phyloP scores from a whole-genome alignment of 2,797 vertebrate genomes.

The Sebastes iracundus region DNA sequence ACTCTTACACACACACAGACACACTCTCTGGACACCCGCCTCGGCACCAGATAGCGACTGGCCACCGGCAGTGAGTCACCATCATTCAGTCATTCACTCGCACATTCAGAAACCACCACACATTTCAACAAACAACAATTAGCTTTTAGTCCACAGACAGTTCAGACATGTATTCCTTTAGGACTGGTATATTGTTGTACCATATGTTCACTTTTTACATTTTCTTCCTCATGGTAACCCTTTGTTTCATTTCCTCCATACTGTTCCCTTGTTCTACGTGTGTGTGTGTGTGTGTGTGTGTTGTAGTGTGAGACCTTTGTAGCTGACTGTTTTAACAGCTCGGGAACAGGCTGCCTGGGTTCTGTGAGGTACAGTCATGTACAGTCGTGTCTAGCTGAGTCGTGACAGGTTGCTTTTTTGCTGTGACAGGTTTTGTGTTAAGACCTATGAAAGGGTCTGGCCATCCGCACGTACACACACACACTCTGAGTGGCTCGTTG shows the following conservation, averaged over 20 bases:
- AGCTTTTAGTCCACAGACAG: constrained; percentile 41
- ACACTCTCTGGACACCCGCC: constrained; percentile 69
- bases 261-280: neutral
- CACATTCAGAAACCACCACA: constrained; percentile 60
- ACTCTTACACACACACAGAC: constrained; percentile 52
- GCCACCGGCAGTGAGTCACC: constrained; percentile 76
- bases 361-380: constrained; percentile 62
- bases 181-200: constrained; percentile 6
- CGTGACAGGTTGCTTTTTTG: constrained; percentile 80
- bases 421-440: constrained; percentile 78
- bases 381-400: constrained; percentile 70
- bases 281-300: constrained; percentile 2
- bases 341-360: constrained; percentile 64
- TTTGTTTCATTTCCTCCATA: constrained; percentile 42
- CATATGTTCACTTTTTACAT: constrained; percentile 17
- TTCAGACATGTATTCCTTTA: constrained; percentile 27
- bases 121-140: constrained; percentile 73
- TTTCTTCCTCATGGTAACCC: constrained; percentile 11
- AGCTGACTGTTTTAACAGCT: constrained; percentile 60
- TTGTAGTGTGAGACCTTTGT: constrained; percentile 53
- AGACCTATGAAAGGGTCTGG: constrained; percentile 75
- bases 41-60: constrained; percentile 76
- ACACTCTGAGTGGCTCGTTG: constrained; percentile 17
- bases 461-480: constrained; percentile 7
- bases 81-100: constrained; percentile 65